phyloP scores from a whole-genome alignment of 1,140 invertebrate species.

The Drosophila paulistorum region DNA sequence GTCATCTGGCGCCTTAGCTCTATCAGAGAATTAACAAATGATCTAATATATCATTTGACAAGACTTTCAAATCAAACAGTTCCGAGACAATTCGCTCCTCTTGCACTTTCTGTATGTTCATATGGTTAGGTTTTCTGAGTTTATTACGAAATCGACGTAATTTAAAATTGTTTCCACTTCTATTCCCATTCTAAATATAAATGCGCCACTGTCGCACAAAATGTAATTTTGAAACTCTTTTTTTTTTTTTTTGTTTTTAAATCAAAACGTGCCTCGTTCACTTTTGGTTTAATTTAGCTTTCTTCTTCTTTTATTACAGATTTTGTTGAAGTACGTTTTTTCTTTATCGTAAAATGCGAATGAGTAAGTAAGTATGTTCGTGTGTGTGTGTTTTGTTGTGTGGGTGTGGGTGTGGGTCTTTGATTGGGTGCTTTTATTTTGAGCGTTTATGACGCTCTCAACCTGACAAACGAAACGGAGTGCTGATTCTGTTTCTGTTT shows the following conservation, averaged over 20 bases:
- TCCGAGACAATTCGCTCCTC: too few species aligned
- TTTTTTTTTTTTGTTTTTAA: slow-evolving; percentile 42
- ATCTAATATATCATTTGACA: too few species aligned
- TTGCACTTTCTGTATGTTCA: too few species aligned
- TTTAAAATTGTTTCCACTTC: neutral
- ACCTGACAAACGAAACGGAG: slow-evolving; percentile 18
- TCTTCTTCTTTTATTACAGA: slow-evolving; percentile 46
- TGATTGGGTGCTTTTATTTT: slow-evolving; percentile 29
- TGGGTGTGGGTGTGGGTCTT: slow-evolving; percentile 11
- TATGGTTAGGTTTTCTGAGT: too few species aligned
- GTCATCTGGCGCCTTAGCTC: too few species aligned
- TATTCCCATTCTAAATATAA: slow-evolving; percentile 6
- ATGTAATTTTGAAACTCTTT: slow-evolving; percentile 36
- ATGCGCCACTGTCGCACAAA: neutral
- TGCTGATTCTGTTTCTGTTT: slow-evolving; percentile 7
- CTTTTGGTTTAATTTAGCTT: slow-evolving; percentile 47
- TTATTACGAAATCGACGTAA: neutral
- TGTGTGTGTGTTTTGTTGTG: neutral
- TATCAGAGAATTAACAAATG: too few species aligned
- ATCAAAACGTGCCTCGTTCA: slow-evolving; percentile 46
- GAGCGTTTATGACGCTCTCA: slow-evolving; percentile 12
- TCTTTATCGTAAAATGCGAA: slow-evolving; percentile 47
- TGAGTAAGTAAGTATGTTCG: slow-evolving; percentile 21
- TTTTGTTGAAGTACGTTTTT: slow-evolving; percentile 36
- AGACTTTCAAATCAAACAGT: too few species aligned